Conservation (phyloP, 2,888 invertebrate species). For the Cinara cedri region DNA sequence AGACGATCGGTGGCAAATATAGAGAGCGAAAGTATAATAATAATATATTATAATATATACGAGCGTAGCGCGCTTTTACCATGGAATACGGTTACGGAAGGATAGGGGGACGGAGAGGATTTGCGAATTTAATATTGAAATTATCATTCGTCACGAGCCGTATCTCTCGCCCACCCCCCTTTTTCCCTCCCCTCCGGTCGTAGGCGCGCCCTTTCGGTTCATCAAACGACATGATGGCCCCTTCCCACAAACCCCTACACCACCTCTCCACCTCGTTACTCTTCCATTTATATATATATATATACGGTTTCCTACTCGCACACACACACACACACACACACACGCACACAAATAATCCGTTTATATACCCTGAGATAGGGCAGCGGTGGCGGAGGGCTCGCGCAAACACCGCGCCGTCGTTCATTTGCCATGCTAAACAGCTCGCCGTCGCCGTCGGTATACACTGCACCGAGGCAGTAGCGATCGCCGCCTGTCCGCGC, state of each 20-base stretch:
- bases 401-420: slow-evolving; percentile 56
- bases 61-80: too few species aligned
- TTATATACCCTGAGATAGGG: slow-evolving; percentile 11
- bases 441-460: slow-evolving; percentile 26
- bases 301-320: too few species aligned
- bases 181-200: background rate
- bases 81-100: too few species aligned
- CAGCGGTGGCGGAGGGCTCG: slow-evolving; percentile 3
- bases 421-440: slow-evolving; percentile 60
- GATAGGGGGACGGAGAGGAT: background rate
- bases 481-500: slow-evolving; percentile 41
- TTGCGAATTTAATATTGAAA: slow-evolving; percentile 51
- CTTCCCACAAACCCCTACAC: background rate
- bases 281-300: too few species aligned
- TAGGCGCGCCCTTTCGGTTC: slow-evolving; percentile 29
- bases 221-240: slow-evolving; percentile 55
- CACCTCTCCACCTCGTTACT: too few species aligned
- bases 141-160: slow-evolving; percentile 49
- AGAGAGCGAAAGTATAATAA: too few species aligned
- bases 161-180: background rate
- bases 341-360: slow-evolving; percentile 42
- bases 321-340: background rate
- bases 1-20: too few species aligned
- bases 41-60: too few species aligned
- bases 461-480: background rate